Evolutionary conservation across 2,797 vertebrate genomes (phyloP).

Genomic region (Sebastolobus altivelis): DNA sequence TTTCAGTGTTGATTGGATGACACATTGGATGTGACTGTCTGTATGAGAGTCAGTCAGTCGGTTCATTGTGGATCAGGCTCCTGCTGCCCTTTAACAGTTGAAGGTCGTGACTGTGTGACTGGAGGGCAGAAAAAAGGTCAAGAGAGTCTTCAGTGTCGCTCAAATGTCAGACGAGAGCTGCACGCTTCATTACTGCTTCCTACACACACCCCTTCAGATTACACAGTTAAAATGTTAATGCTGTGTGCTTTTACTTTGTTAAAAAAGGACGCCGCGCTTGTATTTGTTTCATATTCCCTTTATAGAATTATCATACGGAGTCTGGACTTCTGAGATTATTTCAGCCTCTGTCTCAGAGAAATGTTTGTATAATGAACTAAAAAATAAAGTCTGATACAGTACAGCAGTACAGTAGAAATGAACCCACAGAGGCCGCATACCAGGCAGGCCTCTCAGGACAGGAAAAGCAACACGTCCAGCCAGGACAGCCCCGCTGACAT

Average conservation of each 20-base stretch:
- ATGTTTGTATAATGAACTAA: slow-evolving; percentile 3
- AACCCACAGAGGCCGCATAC: slow-evolving; percentile 48
- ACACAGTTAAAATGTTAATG: background rate
- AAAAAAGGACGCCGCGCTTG: background rate
- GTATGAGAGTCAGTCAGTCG: background rate
- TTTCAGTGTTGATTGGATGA: background rate
- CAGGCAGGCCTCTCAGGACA: slow-evolving; percentile 56
- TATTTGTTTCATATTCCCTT: background rate
- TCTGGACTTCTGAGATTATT: background rate
- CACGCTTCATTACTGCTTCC: background rate
- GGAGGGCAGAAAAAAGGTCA: slow-evolving; percentile 67
- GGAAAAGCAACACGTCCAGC: slow-evolving; percentile 86
- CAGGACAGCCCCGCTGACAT: slow-evolving; percentile 64
- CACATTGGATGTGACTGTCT: background rate
- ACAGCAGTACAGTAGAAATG: slow-evolving; percentile 36
- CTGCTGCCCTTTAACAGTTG: slow-evolving; percentile 55
- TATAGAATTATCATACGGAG: background rate
- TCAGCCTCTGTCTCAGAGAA: background rate
- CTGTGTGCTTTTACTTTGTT: background rate
- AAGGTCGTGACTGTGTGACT: slow-evolving; percentile 54
- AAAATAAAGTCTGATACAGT: slow-evolving; percentile 37
- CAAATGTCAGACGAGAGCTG: slow-evolving; percentile 58
- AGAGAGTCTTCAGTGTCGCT: slow-evolving; percentile 8
- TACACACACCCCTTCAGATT: background rate
- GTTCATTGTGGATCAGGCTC: slow-evolving; percentile 58